Evolutionary conservation across 2,113 vertebrate species (phyloP), one percentile per base, ranked within the genome.

Genomic region (Okapia johnstoni): DNA sequence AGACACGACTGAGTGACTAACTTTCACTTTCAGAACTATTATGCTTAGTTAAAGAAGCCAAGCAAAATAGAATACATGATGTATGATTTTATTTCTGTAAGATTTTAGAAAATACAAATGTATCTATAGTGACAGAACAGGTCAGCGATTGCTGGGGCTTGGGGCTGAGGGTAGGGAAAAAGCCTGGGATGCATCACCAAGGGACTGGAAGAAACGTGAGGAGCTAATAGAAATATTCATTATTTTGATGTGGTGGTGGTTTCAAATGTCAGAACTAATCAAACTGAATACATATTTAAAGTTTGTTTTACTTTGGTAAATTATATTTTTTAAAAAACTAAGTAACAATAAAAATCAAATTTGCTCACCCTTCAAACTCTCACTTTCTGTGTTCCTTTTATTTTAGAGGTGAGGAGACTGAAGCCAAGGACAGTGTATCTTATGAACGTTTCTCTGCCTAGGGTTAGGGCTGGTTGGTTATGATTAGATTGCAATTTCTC

Each of bases 221-320:
- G 4, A 48, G 8, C 2, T 50, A 57, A 55, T 43, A 58, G 3
- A 90, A 25, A 55, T 60, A 7, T 14, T 63, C 17, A 12, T 93
- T 91, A 88, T 85, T 90, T 96, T 86, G 43, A 83, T 87, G 33
- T 70, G 23, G 7, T 70, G 19, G 16, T 92, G n/a, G 10, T 86
- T 95, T 95, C 61, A 79, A 80, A 61, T 89, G 40, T 33, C 19
- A 92, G 93, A 96, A 73, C 23, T 36, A 70, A 90, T 84, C 10
- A 88, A 89, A 25, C 33, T 21, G 4, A 66, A 46, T 19, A n/a
- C 9, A 76, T 89, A 86, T 50, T 28, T 63, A 79, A n/a, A 25
- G 30, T 50, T 66, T 88, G 89, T 28, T 88, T 33, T 77, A 33
- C 3, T n/a, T 94, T 1, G n/a, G 6, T 60, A 17, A n/a, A 61